Conservation (phyloP, 2,797 vertebrate species). For the Eremophila alpestris region DNA sequence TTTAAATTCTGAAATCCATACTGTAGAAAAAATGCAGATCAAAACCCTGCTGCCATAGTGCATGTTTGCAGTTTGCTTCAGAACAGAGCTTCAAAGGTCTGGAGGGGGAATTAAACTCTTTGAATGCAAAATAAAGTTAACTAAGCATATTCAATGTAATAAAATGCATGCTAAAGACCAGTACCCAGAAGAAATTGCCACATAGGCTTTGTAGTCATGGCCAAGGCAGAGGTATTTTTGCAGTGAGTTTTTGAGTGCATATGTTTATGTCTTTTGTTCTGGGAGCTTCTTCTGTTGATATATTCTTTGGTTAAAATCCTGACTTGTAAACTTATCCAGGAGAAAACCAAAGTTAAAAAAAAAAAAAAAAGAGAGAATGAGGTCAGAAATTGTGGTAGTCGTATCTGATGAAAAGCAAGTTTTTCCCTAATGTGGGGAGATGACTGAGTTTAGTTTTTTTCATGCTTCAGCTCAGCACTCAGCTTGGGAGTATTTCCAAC, state of each 20-base stretch:
- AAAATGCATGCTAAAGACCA: neutral
- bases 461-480: neutral
- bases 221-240: constrained; percentile 34
- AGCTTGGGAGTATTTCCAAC: neutral
- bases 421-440: neutral
- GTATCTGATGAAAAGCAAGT: neutral
- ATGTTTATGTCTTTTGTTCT: neutral
- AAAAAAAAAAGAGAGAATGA: neutral
- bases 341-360: neutral
- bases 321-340: neutral
- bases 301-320: neutral
- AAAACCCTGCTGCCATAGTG: neutral
- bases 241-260: neutral
- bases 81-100: constrained; percentile 31
- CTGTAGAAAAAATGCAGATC: neutral
- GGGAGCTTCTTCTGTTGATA: constrained; percentile 2
- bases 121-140: constrained; percentile 48
- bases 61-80: constrained; percentile 27
- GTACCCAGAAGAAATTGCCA: constrained; percentile 12
- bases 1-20: constrained; percentile 2
- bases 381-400: neutral
- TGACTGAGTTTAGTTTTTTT: neutral
- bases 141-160: constrained; percentile 16
- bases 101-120: constrained; percentile 11
- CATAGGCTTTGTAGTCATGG: neutral